Evolutionary conservation across 2,113 vertebrate species (phyloP), one percentile per base, ranked within the genome.

Genomic region (Gobio gobio): DNA sequence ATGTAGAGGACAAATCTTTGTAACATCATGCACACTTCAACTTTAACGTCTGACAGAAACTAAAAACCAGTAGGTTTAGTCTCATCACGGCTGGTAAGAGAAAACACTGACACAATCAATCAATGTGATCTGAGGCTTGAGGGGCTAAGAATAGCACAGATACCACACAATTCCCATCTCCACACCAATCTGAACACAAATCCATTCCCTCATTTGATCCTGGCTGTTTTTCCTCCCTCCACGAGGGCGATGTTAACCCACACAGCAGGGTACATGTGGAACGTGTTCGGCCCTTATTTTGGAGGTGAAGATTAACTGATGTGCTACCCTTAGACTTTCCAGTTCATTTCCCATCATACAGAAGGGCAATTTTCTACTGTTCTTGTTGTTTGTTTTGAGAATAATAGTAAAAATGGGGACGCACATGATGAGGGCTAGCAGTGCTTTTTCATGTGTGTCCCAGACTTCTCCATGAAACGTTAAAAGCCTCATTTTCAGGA

Each of bases 111-210:
- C 66, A 40, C 36, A 43, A 40, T 40, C 18, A 43, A 40, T 40
- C 33, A 5, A 2, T 36, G 29, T 36, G 64, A 20, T 68, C 64
- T 22, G 66, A 70, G 33, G 33, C 66, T 43, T 1, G 66, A 70
- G 66, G 2, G 66, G 18, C 66, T 70, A 40, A 22, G 66, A 70
- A 70, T 40, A 84, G 36, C 90, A 91, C 89, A 88, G 85, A 91
- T 90, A 92, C 88, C 90, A 91, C 91, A 94, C 91, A 92, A 92
- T 78, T 93, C 92, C 92, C 93, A 93, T 93, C 90, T 90, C 40
- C 86, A 87, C 40, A 86, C 24, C 24, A 58, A 26, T 77, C 12
- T 4, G 26, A 36, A 12, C 13, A 59, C 56, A 43, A 70, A 61
- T 64, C 63, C 61, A 16, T 56, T 26, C 10, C 66, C 84, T 40